Evolutionary conservation across 1,140 invertebrate genomes (phyloP), one percentile per base, ranked within the genome.

Genomic region (Zaprionus gabonicus): DNA sequence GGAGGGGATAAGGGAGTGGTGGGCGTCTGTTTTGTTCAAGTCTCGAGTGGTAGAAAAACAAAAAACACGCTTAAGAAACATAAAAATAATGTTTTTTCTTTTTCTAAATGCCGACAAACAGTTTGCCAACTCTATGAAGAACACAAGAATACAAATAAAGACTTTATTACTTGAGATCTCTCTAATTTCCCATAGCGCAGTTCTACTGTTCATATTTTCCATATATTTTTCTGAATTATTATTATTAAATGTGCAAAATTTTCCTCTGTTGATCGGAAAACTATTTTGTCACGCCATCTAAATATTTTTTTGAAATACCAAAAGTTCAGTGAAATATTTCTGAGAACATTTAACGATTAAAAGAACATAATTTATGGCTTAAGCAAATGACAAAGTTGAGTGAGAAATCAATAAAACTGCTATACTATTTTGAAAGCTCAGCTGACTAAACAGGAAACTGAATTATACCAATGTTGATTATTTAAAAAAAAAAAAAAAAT

Each of bases 21-120:
- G n/a, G 41, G 41, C 46, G 17, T 20, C 46, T 51, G 46, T 51
- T 31, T 10, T 51, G 46, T 62, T 49, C 44, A 49, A 62, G 27
- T 31, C 44, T 65, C 63, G 63, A 55, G 63, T 65, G 56, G 57
- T n/a, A 28, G 36, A 46, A 38, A 41, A 28, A 64, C 25, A 71
- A 72, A 72, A 56, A 72, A 60, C 60, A 76, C 67, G 67, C 69
- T 6, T 72, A 56, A 44, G 23, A 66, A 13, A 38, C 28, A 65
- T 55, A 76, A 71, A 55, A 65, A 41, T 60, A 55, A 59, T 59
- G 36, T 31, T 44, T 44, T 34, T 23, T 23, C 1, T 23, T 2
- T 23, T 23, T 2, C 23, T 23, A 23, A 23, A 23, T 23, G 2
- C 23, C 23, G 23, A 1, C 23, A 23, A 23, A 23, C 23, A 66